Percentiles rank a stretch among this genome's conserved stretches.
phyloP scores from a whole-genome alignment of 2,888 invertebrate genomes.

The Exephanes ischioxanthus region DNA sequence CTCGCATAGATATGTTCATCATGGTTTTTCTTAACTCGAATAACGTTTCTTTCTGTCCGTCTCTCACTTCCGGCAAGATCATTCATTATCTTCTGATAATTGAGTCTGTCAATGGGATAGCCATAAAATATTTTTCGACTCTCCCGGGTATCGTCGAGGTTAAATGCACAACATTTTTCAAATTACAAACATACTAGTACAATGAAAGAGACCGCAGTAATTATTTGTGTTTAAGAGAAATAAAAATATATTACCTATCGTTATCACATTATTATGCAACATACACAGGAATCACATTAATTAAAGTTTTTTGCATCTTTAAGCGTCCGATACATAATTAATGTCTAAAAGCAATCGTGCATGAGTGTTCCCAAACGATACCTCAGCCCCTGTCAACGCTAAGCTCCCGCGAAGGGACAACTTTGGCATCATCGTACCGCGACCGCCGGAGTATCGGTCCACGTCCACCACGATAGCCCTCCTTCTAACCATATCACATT shows the following conservation, averaged over 20 bases:
- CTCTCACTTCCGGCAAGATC: slow-evolving; percentile 39
- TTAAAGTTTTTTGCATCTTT: slow-evolving; percentile 15
- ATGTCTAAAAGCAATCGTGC: slow-evolving; percentile 21
- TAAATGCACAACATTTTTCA: too few relatives aligned
- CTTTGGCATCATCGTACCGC: slow-evolving; percentile 32
- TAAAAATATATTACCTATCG: too few relatives aligned
- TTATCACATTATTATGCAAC: too few relatives aligned
- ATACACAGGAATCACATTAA: slow-evolving; percentile 6
- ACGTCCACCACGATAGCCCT: background rate
- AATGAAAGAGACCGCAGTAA: too few relatives aligned
- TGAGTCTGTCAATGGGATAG: slow-evolving; percentile 20
- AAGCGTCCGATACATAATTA: slow-evolving; percentile 18
- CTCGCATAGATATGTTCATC: slow-evolving; percentile 61
- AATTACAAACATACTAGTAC: too few relatives aligned
- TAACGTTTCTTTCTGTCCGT: slow-evolving; percentile 26
- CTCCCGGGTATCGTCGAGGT: background rate
- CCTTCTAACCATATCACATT: slow-evolving; percentile 17
- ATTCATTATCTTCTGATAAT: slow-evolving; percentile 58
- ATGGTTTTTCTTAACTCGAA: slow-evolving; percentile 18
- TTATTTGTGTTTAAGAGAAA: too few relatives aligned
- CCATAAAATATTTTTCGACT: background rate
- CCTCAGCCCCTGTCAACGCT: slow-evolving; percentile 25
- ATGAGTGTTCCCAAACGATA: background rate
- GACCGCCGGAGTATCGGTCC: slow-evolving; percentile 10
- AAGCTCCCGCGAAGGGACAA: slow-evolving; percentile 3